Conservation (phyloP, 1,140 invertebrate species). For the Globodera rostochiensis region DNA sequence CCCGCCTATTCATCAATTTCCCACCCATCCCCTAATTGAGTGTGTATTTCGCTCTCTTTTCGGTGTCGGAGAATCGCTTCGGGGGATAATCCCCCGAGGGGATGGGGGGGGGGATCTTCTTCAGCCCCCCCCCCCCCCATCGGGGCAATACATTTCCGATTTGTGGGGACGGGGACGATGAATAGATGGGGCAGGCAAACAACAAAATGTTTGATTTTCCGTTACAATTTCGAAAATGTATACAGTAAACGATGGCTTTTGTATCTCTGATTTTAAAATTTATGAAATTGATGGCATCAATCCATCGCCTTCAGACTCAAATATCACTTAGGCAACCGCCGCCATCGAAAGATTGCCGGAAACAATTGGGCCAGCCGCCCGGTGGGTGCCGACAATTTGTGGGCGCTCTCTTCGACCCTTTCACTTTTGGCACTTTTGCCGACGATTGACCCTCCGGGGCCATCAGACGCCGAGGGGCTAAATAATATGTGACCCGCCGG, state of each 20-base stretch:
- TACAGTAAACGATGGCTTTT: too few species aligned
- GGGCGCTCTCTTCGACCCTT: not conserved
- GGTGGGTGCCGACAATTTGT: not conserved
- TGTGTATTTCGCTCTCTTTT: not conserved
- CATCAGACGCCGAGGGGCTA: too few species aligned
- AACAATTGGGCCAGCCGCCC: not conserved
- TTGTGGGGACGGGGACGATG: not conserved
- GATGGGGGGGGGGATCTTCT: not conserved
- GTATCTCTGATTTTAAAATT: too few species aligned
- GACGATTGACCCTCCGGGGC: not conserved
- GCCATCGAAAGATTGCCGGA: not conserved
- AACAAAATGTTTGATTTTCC: not conserved
- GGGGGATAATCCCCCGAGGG: not conserved
- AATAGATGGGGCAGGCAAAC: not conserved
- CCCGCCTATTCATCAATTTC: not conserved
- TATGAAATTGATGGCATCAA: too few species aligned
- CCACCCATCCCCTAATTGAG: not conserved
- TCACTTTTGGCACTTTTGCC: slow-evolving; percentile 2
- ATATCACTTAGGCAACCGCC: not conserved
- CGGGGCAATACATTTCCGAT: not conserved
- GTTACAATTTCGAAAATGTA: too few species aligned
- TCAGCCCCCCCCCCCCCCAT: too few species aligned
- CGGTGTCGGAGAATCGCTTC: not conserved
- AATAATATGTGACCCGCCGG: not conserved
- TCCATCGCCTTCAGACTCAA: too few species aligned